Percentiles rank a stretch among this genome's conserved stretches.
These are phyloP conservation scores for Ephydatia muelleri DNA, from an alignment of 37 sponge, comb jelly and placozoan species.

Conservation along the genomic window DNA sequence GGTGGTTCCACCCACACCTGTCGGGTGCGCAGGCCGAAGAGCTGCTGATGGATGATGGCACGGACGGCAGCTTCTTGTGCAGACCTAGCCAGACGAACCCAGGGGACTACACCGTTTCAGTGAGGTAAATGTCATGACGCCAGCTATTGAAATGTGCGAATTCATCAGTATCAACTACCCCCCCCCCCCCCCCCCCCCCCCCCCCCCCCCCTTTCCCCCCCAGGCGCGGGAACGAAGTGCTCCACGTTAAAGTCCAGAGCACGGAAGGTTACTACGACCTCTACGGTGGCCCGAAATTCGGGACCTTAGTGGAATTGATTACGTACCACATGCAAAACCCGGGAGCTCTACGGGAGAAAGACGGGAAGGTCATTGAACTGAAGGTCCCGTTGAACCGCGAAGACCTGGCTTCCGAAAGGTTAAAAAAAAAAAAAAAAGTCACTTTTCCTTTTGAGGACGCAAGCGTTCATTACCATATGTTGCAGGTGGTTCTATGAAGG, in stretches of 20 bases:
- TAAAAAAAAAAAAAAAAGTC: too few relatives aligned
- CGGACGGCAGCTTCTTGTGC: constrained; percentile 55
- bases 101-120: constrained; percentile 79
- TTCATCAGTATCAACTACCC: too few relatives aligned
- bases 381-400: constrained; percentile 58
- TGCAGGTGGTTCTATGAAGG: constrained; percentile 91
- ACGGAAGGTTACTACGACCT: constrained; percentile 80
- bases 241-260: constrained; percentile 77
- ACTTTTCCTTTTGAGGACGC: background rate
- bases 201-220: too few relatives aligned
- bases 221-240: constrained; percentile 57
- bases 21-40: constrained; percentile 58
- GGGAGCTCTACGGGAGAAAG: constrained; percentile 70
- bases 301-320: constrained; percentile 74
- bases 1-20: constrained; percentile 74
- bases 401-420: constrained; percentile 68
- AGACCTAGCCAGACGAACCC: constrained; percentile 62
- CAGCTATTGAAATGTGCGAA: background rate
- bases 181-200: too few relatives aligned
- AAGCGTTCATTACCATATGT: too few relatives aligned
- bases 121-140: constrained; percentile 10
- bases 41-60: constrained; percentile 38
- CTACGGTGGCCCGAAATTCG: constrained; percentile 85
- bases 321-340: constrained; percentile 82
- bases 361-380: constrained; percentile 73